Percentiles rank a stretch among this genome's conserved stretches.
These are phyloP conservation scores for Rhabdomys pumilio DNA, from an alignment of 2,797 vertebrate genomes.

Conservation along the genomic window DNA sequence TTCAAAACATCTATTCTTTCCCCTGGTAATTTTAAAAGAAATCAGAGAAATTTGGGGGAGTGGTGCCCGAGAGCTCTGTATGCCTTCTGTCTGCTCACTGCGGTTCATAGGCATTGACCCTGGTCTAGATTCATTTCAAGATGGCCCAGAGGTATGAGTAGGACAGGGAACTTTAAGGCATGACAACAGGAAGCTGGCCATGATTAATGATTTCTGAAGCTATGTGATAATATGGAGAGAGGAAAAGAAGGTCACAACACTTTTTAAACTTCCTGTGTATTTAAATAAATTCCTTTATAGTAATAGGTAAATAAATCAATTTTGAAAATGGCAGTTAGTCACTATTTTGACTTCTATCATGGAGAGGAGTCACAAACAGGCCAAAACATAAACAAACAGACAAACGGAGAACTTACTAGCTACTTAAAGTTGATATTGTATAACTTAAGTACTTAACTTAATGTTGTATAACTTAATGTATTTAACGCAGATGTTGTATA, in stretches of 20 bases:
- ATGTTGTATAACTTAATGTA: too few species aligned
- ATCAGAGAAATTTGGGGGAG: neutral
- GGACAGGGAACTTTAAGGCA: neutral
- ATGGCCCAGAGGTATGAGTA: neutral
- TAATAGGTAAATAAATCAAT: neutral
- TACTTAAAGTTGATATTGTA: neutral
- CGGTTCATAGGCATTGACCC: too few species aligned
- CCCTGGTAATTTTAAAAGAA: neutral
- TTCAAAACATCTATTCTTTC: neutral
- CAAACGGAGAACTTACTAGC: neutral
- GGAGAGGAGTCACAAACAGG: neutral
- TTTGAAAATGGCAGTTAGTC: neutral
- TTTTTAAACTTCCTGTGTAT: neutral
- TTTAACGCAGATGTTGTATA: neutral
- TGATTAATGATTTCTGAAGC: neutral
- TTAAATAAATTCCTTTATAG: neutral
- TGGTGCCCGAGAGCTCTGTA: neutral
- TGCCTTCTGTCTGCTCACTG: neutral
- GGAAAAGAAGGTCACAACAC: neutral
- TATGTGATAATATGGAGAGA: neutral
- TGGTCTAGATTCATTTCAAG: conserved; percentile 13
- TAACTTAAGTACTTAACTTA: too few species aligned
- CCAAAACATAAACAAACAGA: neutral
- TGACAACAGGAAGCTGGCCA: too few species aligned
- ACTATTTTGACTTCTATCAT: neutral